These are phyloP conservation scores for Pentalonia nigronervosa DNA, from an alignment of 1,140 invertebrate species.

Conservation along the genomic window DNA sequence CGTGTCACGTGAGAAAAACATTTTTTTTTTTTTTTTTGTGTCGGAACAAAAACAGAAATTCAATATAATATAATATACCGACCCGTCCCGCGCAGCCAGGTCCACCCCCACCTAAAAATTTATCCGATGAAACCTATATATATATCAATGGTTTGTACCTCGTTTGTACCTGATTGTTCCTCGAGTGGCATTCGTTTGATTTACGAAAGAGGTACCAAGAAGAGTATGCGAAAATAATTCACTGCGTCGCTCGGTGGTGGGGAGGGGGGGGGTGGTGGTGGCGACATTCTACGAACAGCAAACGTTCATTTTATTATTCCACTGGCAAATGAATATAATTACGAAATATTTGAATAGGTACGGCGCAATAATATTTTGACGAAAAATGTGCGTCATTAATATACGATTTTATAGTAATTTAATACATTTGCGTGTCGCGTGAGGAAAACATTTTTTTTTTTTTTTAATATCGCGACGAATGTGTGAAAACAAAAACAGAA, in stretches of 20 bases:
- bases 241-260: background rate
- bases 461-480: constrained; percentile 2
- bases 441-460: constrained; percentile 1
- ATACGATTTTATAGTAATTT: background rate
- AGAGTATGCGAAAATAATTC: background rate
- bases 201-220: no score
- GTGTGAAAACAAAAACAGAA: constrained; percentile 10
- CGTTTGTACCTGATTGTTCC: no score
- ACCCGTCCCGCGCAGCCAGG: no score
- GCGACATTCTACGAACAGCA: background rate
- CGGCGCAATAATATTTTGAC: background rate
- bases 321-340: background rate
- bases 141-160: no score
- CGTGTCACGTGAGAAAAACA: no score
- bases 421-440: background rate
- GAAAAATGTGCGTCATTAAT: constrained; percentile 12
- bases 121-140: no score
- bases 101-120: no score
- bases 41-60: no score
- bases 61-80: no score
- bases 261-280: background rate
- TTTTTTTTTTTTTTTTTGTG: no score
- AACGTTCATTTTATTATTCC: background rate
- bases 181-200: no score
- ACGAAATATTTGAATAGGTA: constrained; percentile 10